Conservation (phyloP, 1,140 invertebrate species). For the Ctenoplectra terminalis region DNA sequence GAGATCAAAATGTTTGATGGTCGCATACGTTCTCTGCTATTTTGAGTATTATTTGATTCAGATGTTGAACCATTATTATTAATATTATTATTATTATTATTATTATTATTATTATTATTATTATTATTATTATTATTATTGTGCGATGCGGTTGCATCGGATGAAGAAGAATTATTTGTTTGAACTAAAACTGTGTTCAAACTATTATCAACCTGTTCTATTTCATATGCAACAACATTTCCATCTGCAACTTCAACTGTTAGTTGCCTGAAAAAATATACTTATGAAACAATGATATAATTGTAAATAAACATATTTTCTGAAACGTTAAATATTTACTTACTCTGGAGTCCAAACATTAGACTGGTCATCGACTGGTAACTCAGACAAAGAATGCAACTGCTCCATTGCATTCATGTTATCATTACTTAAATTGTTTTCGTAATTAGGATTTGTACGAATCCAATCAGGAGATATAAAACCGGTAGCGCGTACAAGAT, state of each 20-base stretch:
- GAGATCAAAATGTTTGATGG: slow-evolving; percentile 68
- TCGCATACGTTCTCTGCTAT: slow-evolving; percentile 45
- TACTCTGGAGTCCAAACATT: slow-evolving; percentile 66
- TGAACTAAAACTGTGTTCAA: slow-evolving; percentile 64
- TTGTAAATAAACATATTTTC: not conserved
- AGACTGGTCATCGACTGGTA: slow-evolving; percentile 58
- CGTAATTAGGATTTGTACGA: slow-evolving; percentile 64
- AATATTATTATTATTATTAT: slow-evolving; percentile 21
- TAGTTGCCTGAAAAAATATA: slow-evolving; percentile 65
- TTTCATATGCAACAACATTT: slow-evolving; percentile 66
- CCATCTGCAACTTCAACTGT: slow-evolving; percentile 61
- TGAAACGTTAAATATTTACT: slow-evolving; percentile 39
- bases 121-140: not conserved
- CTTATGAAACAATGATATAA: slow-evolving; percentile 9
- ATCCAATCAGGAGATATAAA: slow-evolving; percentile 57
- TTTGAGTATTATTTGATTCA: slow-evolving; percentile 53
- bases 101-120: not conserved
- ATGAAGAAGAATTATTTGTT: slow-evolving; percentile 63
- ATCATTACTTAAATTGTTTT: slow-evolving; percentile 57
- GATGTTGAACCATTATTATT: slow-evolving; percentile 40
- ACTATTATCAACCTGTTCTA: slow-evolving; percentile 70
- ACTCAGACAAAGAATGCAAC: slow-evolving; percentile 42
- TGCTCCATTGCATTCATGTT: slow-evolving; percentile 49
- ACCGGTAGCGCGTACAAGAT: slow-evolving; percentile 61
- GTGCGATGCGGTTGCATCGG: not conserved